phyloP scores from a whole-genome alignment of 2,797 vertebrate genomes.

The Heterohyrax brucei region DNA sequence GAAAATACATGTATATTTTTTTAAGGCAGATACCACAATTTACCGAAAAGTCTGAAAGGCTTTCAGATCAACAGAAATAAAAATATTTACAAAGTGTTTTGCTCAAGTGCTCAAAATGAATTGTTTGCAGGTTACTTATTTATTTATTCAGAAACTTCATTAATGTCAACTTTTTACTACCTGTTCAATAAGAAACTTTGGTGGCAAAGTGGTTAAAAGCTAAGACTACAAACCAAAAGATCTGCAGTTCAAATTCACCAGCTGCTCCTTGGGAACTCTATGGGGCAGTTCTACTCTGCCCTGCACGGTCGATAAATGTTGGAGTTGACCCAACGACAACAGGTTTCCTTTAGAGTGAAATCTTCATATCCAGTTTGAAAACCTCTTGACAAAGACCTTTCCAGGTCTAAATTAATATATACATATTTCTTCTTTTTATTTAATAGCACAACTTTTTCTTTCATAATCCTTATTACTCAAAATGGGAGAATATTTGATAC shows the following conservation, averaged over 20 bases:
- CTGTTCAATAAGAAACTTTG: not conserved
- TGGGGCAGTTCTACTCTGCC: no score
- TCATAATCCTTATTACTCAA: not conserved
- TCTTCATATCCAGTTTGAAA: not conserved
- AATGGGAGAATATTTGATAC: not conserved
- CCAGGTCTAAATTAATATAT: not conserved
- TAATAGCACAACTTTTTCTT: not conserved
- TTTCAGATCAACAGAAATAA: not conserved
- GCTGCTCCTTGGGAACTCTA: no score
- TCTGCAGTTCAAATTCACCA: no score
- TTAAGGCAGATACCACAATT: not conserved
- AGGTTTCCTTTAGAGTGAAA: not conserved
- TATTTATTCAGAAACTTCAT: not conserved
- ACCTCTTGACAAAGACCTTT: not conserved
- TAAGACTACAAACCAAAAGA: no score
- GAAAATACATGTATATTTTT: not conserved
- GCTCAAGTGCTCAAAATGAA: not conserved
- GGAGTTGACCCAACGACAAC: no score
- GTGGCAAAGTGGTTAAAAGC: no score
- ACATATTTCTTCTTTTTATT: not conserved
- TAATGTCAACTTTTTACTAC: not conserved
- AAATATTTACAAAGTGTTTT: constrained; percentile 15
- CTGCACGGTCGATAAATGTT: no score
- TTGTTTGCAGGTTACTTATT: not conserved
- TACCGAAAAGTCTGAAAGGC: not conserved